A percentile compares a stretch with the other conserved stretches of the same genome.
Conservation (phyloP, 1,140 invertebrate genomes). For the Cyclina sinensis region DNA sequence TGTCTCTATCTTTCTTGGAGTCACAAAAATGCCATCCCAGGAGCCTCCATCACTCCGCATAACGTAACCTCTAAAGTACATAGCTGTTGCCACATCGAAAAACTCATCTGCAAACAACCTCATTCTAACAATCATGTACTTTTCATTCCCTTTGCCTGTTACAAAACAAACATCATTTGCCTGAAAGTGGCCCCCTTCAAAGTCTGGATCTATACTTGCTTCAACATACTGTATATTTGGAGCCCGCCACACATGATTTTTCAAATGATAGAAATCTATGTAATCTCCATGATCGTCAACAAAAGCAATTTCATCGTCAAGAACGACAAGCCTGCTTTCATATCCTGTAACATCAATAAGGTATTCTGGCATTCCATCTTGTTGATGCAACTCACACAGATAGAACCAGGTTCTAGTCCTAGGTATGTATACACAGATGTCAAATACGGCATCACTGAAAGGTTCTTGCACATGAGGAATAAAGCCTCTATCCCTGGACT, state of each 20-base stretch:
- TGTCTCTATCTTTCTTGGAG: constrained; percentile 20
- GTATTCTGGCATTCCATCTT: constrained; percentile 44
- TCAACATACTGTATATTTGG: constrained; percentile 38
- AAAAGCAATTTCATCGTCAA: constrained; percentile 45
- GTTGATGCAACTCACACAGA: constrained; percentile 28
- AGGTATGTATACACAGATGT: constrained; percentile 55
- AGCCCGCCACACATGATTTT: background rate
- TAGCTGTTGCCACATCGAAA: constrained; percentile 39
- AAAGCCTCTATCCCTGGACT: background rate
- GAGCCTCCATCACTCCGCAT: constrained; percentile 32
- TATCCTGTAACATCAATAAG: constrained; percentile 47
- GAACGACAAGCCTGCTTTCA: constrained; percentile 41
- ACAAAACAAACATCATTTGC: constrained; percentile 60
- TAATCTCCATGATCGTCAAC: constrained; percentile 42
- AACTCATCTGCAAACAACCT: constrained; percentile 38
- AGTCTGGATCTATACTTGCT: constrained; percentile 11
- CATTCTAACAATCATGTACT: constrained; percentile 57
- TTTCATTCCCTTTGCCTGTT: constrained; percentile 12
- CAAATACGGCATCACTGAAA: constrained; percentile 51
- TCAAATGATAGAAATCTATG: constrained; percentile 48
- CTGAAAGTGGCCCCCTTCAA: constrained; percentile 30
- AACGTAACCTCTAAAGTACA: constrained; percentile 55
- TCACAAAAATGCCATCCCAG: constrained; percentile 54
- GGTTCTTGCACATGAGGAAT: constrained; percentile 50
- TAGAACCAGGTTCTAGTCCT: constrained; percentile 42